These are phyloP conservation scores for Smutsia gigantea DNA, from an alignment of 2,797 vertebrate genomes.

Conservation along the genomic window DNA sequence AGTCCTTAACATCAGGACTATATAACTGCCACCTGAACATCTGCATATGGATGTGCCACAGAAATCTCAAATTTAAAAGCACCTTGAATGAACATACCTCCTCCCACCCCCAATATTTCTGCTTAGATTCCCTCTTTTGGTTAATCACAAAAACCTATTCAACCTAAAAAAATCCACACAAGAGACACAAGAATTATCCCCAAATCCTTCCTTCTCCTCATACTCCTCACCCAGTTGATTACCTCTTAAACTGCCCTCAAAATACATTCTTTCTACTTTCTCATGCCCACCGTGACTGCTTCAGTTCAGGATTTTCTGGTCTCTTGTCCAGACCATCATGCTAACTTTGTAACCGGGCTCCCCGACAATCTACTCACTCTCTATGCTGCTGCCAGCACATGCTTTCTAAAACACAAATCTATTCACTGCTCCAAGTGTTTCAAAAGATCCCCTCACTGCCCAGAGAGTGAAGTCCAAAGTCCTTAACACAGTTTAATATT, in stretches of 20 bases:
- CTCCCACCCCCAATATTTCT: background rate
- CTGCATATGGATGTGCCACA: background rate
- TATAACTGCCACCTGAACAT: background rate
- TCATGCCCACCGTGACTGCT: background rate
- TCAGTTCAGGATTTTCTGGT: background rate
- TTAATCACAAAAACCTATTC: background rate
- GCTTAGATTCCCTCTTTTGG: background rate
- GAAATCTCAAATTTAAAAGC: background rate
- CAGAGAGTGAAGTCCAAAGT: background rate
- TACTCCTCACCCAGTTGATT: background rate
- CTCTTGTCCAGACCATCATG: background rate
- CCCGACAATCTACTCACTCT: background rate
- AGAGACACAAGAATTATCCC: background rate
- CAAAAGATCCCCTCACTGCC: background rate
- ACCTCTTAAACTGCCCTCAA: background rate
- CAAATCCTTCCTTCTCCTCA: background rate
- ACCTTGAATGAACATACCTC: background rate
- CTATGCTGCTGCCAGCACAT: background rate
- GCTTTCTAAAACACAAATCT: constrained; percentile 3
- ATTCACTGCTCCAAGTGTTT: background rate
- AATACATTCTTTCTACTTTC: background rate
- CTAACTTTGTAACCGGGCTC: background rate
- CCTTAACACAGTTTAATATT: background rate
- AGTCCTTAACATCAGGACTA: background rate
- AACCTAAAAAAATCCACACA: background rate